Percentiles rank a stretch among this genome's conserved stretches.
These are phyloP conservation scores for Micrasema minimum DNA, from an alignment of 1,140 invertebrate species.

Conservation along the genomic window DNA sequence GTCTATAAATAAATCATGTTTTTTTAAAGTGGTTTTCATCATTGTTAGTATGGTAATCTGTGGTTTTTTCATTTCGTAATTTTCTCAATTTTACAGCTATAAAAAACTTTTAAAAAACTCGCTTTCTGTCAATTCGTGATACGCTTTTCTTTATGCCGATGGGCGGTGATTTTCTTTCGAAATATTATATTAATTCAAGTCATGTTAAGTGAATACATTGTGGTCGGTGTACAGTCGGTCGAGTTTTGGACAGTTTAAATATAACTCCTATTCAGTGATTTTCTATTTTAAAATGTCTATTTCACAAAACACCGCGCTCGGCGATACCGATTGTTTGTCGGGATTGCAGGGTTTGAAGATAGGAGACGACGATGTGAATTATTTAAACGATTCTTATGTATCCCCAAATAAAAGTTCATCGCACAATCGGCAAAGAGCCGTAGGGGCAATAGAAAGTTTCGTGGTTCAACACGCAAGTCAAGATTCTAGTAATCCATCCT, in stretches of 20 bases:
- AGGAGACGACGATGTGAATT: slow-evolving; percentile 64
- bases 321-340: slow-evolving; percentile 52
- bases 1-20: too few species aligned
- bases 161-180: slow-evolving; percentile 31
- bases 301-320: slow-evolving; percentile 36
- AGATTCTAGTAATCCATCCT: slow-evolving; percentile 57
- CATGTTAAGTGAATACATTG: slow-evolving; percentile 20
- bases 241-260: slow-evolving; percentile 9
- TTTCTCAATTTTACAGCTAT: too few species aligned
- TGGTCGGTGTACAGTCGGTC: background rate
- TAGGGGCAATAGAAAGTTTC: slow-evolving; percentile 66
- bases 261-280: slow-evolving; percentile 55
- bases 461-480: slow-evolving; percentile 57
- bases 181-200: slow-evolving; percentile 17
- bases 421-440: slow-evolving; percentile 61
- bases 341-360: slow-evolving; percentile 66
- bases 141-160: slow-evolving; percentile 36
- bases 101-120: too few species aligned
- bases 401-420: slow-evolving; percentile 58
- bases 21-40: too few species aligned
- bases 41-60: too few species aligned
- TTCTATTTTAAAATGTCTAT: slow-evolving; percentile 58
- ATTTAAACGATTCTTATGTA: slow-evolving; percentile 64
- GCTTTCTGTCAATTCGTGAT: slow-evolving; percentile 30
- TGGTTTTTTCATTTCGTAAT: too few species aligned